Evolutionary conservation across 2,797 vertebrate species (phyloP).

Genomic region (Chaetophractus vellerosus): DNA sequence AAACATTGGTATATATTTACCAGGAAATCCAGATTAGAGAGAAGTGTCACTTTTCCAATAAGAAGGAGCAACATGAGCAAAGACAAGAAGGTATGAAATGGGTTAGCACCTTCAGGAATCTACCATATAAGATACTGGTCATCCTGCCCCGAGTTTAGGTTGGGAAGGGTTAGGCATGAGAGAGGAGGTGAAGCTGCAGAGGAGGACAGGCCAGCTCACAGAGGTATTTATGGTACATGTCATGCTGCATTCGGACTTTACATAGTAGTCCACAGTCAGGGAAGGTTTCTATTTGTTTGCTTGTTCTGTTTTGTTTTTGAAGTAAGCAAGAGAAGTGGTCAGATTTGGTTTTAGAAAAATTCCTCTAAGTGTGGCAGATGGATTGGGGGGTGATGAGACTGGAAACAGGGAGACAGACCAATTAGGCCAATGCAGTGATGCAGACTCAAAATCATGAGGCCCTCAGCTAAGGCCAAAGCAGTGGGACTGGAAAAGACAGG

Average conservation of each 20-base stretch:
- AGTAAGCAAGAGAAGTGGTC: not conserved
- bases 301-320: slow-evolving; percentile 27
- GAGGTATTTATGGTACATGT: fast-evolving
- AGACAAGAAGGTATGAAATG: not conserved
- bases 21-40: not conserved
- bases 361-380: not conserved
- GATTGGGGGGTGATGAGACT: not conserved
- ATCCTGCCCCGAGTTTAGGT: not conserved
- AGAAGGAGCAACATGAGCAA: not conserved
- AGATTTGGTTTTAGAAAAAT: slow-evolving; percentile 42
- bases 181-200: not conserved
- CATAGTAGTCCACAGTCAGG: not conserved
- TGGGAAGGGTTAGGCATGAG: not conserved
- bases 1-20: not conserved
- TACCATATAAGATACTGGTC: not conserved
- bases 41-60: not conserved
- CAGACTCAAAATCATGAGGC: not conserved
- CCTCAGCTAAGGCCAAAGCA: not conserved
- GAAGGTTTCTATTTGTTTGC: not conserved
- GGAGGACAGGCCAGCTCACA: not conserved
- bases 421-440: not conserved
- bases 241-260: not conserved
- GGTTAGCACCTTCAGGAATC: not conserved
- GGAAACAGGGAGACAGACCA: not conserved
- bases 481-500: not conserved